Evolutionary conservation across 2,113 vertebrate species (phyloP), one percentile per base, ranked within the genome.

Genomic region (Ceratotherium simum): DNA sequence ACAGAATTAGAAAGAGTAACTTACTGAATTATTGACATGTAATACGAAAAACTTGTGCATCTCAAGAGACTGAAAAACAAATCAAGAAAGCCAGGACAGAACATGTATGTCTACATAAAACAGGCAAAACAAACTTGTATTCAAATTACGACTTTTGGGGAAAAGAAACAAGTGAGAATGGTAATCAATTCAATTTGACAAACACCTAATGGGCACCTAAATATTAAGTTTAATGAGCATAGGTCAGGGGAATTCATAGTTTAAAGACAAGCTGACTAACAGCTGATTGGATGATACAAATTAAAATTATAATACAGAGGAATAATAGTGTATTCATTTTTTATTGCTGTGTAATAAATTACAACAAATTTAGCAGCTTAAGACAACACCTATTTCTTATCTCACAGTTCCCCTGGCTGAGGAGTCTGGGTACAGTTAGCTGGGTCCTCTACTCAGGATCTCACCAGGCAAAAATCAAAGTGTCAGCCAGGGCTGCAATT

Each of bases 101-200:
- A 76, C 62, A 81, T 12, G 29, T 2, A 92, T 54, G 20, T 51
- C 18, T 87, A 94, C 25, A 73, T 51, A 48, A 87, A 95, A 88
- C 3, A 33, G 48, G 46, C 1, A 92, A 92, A 85, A 2, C 46
- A 83, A 89, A 75, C 13, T 80, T 92, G 39, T 89, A 76, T 56
- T 84, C 70, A 93, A 60, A 75, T 65, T 8, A 25, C 70, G 84
- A 80, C 69, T 91, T 91, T 29, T 27, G 29, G 39, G 56, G 14
- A 46, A 90, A 58, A 96, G 75, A 92, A 95, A 92, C 25, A 92
- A 83, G 51, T 51, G 70, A 91, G 48, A 83, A 56, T 46, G 39
- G 54, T 14, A 67, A 92, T 65, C n/a, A 90, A 48, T n/a, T 46
- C 33, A 83, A 79, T 31, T 25, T 88, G n/a, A 82, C 6, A 92